Percentiles rank a stretch among this genome's conserved stretches.
These are phyloP conservation scores for Aviceda subcristata DNA, from an alignment of 2,113 vertebrate species.

Conservation along the genomic window DNA sequence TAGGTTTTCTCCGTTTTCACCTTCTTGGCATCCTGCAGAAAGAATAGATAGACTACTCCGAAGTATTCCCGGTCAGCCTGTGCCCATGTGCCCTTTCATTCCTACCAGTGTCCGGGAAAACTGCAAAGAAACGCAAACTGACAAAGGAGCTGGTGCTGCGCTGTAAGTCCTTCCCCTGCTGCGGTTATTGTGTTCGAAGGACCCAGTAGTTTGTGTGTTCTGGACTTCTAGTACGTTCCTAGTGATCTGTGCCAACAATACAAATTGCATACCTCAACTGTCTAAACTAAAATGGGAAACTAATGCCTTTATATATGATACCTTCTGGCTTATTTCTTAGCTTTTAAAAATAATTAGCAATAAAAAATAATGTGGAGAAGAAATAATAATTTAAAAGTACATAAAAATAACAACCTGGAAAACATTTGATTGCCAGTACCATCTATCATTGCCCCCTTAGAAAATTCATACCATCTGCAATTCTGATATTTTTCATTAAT, in stretches of 20 bases:
- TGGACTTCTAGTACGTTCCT: background rate
- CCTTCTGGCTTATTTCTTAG: background rate
- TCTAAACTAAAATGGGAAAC: background rate
- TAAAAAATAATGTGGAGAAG: background rate
- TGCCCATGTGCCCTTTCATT: background rate
- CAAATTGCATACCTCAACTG: background rate
- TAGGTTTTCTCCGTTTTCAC: background rate
- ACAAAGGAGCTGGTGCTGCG: background rate
- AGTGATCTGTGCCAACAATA: background rate
- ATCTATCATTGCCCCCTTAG: background rate
- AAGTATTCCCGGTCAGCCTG: background rate
- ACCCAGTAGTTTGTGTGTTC: background rate
- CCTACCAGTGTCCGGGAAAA: background rate
- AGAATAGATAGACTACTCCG: background rate
- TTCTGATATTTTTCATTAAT: background rate
- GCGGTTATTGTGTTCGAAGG: background rate
- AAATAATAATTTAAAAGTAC: background rate
- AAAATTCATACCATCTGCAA: background rate
- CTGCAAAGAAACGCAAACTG: background rate
- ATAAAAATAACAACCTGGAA: background rate
- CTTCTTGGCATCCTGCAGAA: background rate
- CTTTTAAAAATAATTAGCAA: background rate
- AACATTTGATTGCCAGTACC: background rate
- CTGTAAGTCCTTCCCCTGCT: background rate
- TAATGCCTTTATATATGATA: background rate